phyloP scores from a whole-genome alignment of 1,140 invertebrate species.

The Lineus longissimus region DNA sequence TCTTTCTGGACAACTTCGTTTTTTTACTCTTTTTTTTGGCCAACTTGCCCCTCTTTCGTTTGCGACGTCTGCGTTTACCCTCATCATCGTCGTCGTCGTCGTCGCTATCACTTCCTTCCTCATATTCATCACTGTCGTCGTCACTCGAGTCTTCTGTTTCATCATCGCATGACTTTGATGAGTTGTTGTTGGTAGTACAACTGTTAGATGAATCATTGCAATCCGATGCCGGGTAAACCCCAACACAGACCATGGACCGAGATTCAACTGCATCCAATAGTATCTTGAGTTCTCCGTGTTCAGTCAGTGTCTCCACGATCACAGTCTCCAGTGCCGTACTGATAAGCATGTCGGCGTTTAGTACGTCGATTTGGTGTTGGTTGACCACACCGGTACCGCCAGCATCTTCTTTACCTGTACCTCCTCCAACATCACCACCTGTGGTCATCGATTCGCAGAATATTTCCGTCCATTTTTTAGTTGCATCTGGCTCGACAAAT shows the following conservation, averaged over 20 bases:
- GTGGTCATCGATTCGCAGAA: too few species aligned
- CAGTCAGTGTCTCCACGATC: not conserved
- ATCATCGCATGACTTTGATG: not conserved
- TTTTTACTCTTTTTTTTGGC: not conserved
- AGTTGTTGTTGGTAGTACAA: too few species aligned
- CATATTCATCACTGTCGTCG: not conserved
- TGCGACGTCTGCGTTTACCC: not conserved
- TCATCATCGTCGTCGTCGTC: not conserved
- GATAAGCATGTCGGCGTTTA: not conserved
- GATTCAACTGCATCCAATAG: not conserved
- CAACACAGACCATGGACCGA: not conserved
- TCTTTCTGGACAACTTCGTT: too few species aligned
- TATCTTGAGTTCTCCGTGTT: not conserved
- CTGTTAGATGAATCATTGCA: too few species aligned
- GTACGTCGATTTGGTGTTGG: too few species aligned
- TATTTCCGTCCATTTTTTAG: too few species aligned
- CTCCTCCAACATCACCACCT: too few species aligned
- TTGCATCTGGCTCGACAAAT: too few species aligned
- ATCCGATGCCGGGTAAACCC: not conserved
- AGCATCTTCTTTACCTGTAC: too few species aligned
- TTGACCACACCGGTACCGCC: too few species aligned
- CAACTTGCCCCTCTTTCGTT: not conserved
- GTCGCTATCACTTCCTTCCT: too few species aligned
- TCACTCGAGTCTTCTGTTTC: not conserved
- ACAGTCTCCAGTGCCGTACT: not conserved